Evolutionary conservation across 2,113 vertebrate genomes (phyloP).

Genomic region (Cephalopholis sonnerati): DNA sequence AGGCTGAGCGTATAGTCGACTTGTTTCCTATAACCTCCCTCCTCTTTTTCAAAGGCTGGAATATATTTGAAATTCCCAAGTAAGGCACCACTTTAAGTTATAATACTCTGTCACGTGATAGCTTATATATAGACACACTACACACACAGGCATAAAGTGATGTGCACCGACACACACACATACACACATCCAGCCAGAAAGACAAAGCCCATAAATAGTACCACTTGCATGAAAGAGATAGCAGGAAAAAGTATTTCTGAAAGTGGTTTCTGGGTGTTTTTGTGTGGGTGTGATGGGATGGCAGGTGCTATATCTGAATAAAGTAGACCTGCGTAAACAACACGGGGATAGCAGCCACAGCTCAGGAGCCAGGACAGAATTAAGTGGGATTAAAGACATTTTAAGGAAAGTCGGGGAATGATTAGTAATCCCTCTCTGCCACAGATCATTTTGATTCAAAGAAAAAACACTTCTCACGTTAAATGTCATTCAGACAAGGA

Average conservation of each 20-base stretch:
- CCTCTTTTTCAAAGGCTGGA: slow-evolving; percentile 12
- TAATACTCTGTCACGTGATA: slow-evolving; percentile 3
- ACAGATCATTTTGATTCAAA: slow-evolving; percentile 48
- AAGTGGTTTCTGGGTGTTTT: slow-evolving; percentile 61
- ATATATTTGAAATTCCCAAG: slow-evolving; percentile 19
- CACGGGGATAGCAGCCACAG: slow-evolving; percentile 41
- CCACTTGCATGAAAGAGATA: slow-evolving; percentile 62
- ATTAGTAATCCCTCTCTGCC: slow-evolving; percentile 51
- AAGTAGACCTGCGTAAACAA: slow-evolving; percentile 63
- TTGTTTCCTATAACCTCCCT: slow-evolving; percentile 8
- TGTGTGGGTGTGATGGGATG: slow-evolving; percentile 63
- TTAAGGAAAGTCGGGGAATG: slow-evolving; percentile 52
- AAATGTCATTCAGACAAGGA: slow-evolving; percentile 32
- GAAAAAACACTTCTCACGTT: slow-evolving; percentile 25
- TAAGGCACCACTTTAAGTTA: slow-evolving; percentile 11
- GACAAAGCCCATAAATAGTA: slow-evolving; percentile 72
- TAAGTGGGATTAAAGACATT: slow-evolving; percentile 70
- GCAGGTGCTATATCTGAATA: slow-evolving; percentile 64
- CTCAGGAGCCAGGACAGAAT: slow-evolving; percentile 47
- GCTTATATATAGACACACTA: slow-evolving; percentile 39
- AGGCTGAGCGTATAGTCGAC: background rate
- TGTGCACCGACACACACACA: slow-evolving; percentile 9
- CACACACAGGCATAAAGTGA: slow-evolving; percentile 25
- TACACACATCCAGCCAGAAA: slow-evolving; percentile 33
- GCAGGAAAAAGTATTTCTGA: slow-evolving; percentile 54